These are phyloP conservation scores for Myripristis jacobus DNA, from an alignment of 2,797 vertebrate genomes.

Conservation along the genomic window DNA sequence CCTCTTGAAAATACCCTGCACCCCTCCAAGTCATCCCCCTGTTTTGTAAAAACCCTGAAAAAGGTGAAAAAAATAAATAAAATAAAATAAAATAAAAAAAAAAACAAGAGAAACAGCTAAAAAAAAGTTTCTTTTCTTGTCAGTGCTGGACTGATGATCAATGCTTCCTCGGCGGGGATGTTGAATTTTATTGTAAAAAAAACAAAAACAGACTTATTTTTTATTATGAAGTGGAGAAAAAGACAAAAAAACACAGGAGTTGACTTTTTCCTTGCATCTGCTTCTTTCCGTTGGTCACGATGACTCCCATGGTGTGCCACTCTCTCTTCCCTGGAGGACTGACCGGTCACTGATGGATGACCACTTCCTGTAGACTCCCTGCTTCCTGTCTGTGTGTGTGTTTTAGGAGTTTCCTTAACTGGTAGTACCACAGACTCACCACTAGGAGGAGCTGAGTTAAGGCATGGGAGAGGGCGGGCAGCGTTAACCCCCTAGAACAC, in stretches of 20 bases:
- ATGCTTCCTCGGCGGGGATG: slow-evolving; percentile 96
- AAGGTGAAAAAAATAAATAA: no score
- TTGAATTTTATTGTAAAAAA: slow-evolving; percentile 99
- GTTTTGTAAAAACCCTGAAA: slow-evolving; percentile 64
- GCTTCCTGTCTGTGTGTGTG: slow-evolving; percentile 70
- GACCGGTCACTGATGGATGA: slow-evolving; percentile 57
- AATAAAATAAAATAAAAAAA: no score
- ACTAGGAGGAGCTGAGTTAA: slow-evolving; percentile 68
- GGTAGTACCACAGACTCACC: slow-evolving; percentile 78
- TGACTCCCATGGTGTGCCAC: slow-evolving; percentile 74
- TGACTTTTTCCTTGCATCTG: slow-evolving; percentile 82
- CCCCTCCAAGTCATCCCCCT: slow-evolving; percentile 27
- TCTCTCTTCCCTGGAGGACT: slow-evolving; percentile 72
- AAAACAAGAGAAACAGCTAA: slow-evolving; percentile 54
- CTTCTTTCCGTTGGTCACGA: slow-evolving; percentile 73
- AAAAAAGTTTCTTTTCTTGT: slow-evolving; percentile 80
- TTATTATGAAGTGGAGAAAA: slow-evolving; percentile 94
- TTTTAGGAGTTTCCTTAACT: slow-evolving; percentile 74
- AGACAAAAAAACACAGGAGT: slow-evolving; percentile 84
- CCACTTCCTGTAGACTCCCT: slow-evolving; percentile 72
- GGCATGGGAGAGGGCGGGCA: slow-evolving; percentile 51
- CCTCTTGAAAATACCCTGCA: slow-evolving; percentile 45
- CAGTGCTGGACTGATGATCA: slow-evolving; percentile 91
- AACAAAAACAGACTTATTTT: slow-evolving; percentile 99
- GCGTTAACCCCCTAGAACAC: slow-evolving; percentile 49